Conservation (phyloP, 92 coral and sea anemone genomes). For the Heliopora coerulea region DNA sequence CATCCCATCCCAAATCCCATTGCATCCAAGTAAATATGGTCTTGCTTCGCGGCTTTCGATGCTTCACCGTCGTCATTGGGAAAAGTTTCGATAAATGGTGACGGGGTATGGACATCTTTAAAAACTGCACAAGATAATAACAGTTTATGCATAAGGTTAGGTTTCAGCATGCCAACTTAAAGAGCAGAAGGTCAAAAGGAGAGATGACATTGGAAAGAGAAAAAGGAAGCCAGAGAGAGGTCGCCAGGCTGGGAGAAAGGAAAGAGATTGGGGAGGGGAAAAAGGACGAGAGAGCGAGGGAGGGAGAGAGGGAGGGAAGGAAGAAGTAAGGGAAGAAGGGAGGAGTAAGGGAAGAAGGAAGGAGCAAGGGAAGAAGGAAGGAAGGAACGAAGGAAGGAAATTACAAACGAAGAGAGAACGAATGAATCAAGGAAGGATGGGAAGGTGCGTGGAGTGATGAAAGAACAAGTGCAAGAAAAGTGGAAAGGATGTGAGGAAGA, state of each 20-base stretch:
- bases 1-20: conserved; percentile 99
- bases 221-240: not conserved
- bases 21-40: conserved; percentile 93
- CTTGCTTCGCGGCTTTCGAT: conserved; percentile 79
- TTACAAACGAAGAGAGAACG: not conserved
- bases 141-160: too few species aligned
- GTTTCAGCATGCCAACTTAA: too few species aligned
- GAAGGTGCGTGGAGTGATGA: not conserved
- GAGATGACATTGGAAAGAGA: not conserved
- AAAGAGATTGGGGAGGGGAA: not conserved
- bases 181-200: not conserved
- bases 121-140: conserved; percentile 54
- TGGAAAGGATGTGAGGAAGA: not conserved
- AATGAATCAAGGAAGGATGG: not conserved
- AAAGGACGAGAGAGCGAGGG: not conserved
- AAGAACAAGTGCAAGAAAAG: not conserved
- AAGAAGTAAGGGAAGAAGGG: not conserved
- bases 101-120: conserved; percentile 86
- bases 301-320: not conserved
- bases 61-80: conserved; percentile 89
- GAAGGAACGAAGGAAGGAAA: not conserved
- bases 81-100: conserved; percentile 87
- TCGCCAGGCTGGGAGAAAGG: not conserved
- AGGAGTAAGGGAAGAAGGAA: not conserved
- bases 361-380: not conserved